Evolutionary conservation across 2,888 invertebrate species (phyloP).

Genomic region (Ellobium chinense): DNA sequence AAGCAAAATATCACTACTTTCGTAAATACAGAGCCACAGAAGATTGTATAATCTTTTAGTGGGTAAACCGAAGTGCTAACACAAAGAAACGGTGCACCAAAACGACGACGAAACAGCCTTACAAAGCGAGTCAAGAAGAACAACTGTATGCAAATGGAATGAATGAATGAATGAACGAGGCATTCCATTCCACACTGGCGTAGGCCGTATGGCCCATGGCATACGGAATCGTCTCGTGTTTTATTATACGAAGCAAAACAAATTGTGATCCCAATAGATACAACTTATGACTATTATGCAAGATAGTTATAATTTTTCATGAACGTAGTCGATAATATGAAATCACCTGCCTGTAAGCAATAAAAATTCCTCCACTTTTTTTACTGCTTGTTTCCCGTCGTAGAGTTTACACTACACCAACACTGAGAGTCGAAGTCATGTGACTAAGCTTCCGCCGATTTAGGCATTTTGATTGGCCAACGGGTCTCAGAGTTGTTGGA

Average conservation of each 20-base stretch:
- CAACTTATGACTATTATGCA: too few species aligned
- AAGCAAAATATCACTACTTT: not conserved
- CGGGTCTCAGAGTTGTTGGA: not conserved
- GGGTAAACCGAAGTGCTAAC: not conserved
- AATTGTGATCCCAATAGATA: too few species aligned
- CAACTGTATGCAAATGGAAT: conserved; percentile 44
- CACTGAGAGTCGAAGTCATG: not conserved
- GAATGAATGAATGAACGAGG: conserved; percentile 42
- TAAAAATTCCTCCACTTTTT: conserved; percentile 11
- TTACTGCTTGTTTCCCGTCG: not conserved
- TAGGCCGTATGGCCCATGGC: not conserved
- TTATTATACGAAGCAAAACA: too few species aligned
- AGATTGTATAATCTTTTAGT: not conserved
- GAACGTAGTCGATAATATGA: too few species aligned
- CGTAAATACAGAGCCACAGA: not conserved
- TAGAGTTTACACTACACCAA: conserved; percentile 12
- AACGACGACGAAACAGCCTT: not conserved
- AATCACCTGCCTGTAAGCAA: conserved; percentile 3
- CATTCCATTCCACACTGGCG: conserved; percentile 23
- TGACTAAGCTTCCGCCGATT: conserved; percentile 22
- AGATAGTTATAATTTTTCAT: too few species aligned
- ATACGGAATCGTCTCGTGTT: not conserved
- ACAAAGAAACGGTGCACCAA: conserved; percentile 3
- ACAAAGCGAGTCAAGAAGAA: not conserved
- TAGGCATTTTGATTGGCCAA: not conserved